Base-by-base conservation (phyloP, 2,797 vertebrate genomes). In the Anisognathus igniventris region DNA sequence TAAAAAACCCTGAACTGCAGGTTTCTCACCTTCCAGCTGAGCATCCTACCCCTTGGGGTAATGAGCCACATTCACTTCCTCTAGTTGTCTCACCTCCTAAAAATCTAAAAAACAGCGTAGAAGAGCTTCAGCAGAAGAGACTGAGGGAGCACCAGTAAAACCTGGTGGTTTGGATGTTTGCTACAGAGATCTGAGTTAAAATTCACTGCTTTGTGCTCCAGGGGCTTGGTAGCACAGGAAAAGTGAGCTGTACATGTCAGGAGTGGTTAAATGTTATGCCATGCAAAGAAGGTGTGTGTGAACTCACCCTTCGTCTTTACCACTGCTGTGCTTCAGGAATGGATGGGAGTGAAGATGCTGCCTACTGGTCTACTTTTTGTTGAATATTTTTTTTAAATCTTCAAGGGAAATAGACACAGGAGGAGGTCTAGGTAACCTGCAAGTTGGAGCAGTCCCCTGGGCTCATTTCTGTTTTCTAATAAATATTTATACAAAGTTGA, bases 401-500 rank as follows among this genome's bases (percentile, higher is more conserved):
- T 88, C 61, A 77, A 67, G 88, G 44, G 68, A 64, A 88, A 77
- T 31, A 86, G 48, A 58, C 31, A 73, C 7, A 70, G 51, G 44
- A 86, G 61, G 58, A 92, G 33, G 40, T 1, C 14, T 65, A 92
- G 50, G 71, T 78, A 85, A 56, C 9, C 62, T 89, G 78, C 81
- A 92, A 89, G 66, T 84, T 88, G 51, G 20, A 86, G 75, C 74
- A 72, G 31, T 68, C 47, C 80, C 81, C 86, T 84, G 42, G 27
- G 42, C 20, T 88, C 11, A 1, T 62, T 90, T 90, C 70, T 92
- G 28, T 81, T 47, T 92, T 93, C 50, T 53, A 70, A 90, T 90
- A 93, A 88, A 92, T 88, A 94, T 90, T 88, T 92, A 93, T 62
- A 88, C 21, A 44, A 62, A 84, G 54, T 37, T 81, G 62, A 90